Conservation (phyloP, 2,797 vertebrate genomes). For the Pseudopleuronectes americanus region DNA sequence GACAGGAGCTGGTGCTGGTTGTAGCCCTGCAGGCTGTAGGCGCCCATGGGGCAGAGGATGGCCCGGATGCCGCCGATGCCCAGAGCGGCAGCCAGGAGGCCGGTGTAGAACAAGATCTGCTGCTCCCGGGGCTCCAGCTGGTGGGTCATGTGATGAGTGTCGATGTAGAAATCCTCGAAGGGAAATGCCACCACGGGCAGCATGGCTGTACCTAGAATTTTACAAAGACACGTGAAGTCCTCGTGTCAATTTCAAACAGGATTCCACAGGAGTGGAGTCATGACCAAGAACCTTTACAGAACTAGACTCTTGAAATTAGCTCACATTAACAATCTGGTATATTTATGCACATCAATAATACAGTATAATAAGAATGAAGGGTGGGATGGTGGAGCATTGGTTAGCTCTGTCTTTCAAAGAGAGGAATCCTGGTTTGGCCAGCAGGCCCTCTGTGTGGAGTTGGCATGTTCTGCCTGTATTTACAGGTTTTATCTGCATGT, state of each 20-base stretch:
- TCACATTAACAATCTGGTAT: background rate
- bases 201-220: slow-evolving; percentile 86
- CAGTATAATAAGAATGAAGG: background rate
- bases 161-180: slow-evolving; percentile 90
- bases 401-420: too few relatives aligned
- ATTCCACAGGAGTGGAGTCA: slow-evolving; percentile 4
- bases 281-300: background rate
- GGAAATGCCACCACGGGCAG: slow-evolving; percentile 92
- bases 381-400: too few relatives aligned
- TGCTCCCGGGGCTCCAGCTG: slow-evolving; percentile 81
- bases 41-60: slow-evolving; percentile 87
- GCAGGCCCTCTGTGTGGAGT: too few relatives aligned
- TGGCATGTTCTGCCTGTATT: too few relatives aligned
- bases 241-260: slow-evolving; percentile 1
- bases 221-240: background rate
- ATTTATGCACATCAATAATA: background rate
- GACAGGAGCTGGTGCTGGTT: slow-evolving; percentile 85
- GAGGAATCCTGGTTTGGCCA: too few relatives aligned
- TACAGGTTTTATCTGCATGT: too few relatives aligned
- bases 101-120: slow-evolving; percentile 87
- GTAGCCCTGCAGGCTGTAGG: slow-evolving; percentile 85
- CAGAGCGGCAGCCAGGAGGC: slow-evolving; percentile 87
- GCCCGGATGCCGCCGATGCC: slow-evolving; percentile 91
- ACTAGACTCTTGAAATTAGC: background rate
- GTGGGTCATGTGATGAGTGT: slow-evolving; percentile 84